phyloP scores from a whole-genome alignment of 2,113 vertebrate species.

The Catagonus wagneri region DNA sequence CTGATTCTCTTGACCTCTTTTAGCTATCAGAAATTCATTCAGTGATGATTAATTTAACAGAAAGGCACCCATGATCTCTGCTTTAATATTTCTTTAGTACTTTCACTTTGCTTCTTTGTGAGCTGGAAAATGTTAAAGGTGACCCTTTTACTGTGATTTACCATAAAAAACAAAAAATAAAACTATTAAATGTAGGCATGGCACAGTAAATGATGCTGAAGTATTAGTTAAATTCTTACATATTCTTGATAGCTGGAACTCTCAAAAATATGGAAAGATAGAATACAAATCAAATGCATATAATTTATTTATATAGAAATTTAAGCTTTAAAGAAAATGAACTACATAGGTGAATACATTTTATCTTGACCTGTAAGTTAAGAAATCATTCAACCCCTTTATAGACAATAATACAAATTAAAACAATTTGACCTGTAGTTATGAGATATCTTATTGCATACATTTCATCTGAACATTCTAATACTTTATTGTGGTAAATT shows the following conservation, averaged over 20 bases:
- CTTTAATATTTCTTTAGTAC: conserved; percentile 46
- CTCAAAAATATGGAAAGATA: background rate
- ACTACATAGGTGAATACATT: background rate
- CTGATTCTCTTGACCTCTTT: conserved; percentile 64
- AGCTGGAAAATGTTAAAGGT: conserved; percentile 49
- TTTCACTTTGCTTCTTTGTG: conserved; percentile 26
- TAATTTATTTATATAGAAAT: conserved; percentile 51
- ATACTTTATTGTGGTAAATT: background rate
- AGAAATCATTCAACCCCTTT: background rate
- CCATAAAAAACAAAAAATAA: conserved; percentile 26
- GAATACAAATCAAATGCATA: conserved; percentile 51
- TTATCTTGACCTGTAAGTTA: background rate
- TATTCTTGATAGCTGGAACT: background rate
- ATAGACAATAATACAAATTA: background rate
- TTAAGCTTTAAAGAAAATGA: conserved; percentile 2
- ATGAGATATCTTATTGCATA: background rate
- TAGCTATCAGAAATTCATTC: conserved; percentile 46
- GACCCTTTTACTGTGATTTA: conserved; percentile 58
- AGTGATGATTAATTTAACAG: conserved; percentile 64
- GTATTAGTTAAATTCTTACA: conserved; percentile 62
- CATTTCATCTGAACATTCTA: background rate
- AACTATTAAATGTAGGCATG: conserved; percentile 42
- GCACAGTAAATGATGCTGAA: conserved; percentile 41
- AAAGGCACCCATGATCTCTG: conserved; percentile 26
- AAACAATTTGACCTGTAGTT: background rate